These are phyloP conservation scores for Netelia melanura DNA, from an alignment of 2,888 invertebrate species.

Conservation along the genomic window DNA sequence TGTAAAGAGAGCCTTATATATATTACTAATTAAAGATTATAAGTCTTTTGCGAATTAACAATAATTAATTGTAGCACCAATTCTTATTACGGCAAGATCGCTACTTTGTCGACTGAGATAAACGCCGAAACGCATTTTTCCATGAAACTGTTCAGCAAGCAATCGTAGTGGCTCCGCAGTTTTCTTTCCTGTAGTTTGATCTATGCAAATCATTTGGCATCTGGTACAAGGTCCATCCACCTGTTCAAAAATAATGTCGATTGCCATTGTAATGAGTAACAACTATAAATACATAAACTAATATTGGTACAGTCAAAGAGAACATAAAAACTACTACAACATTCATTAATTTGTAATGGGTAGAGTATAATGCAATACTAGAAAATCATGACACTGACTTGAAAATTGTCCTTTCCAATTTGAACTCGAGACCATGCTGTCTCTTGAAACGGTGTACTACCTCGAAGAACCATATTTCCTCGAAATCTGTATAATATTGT, in stretches of 20 bases:
- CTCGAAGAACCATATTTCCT: constrained; percentile 94
- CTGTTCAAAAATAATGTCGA: constrained; percentile 83
- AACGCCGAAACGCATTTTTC: constrained; percentile 93
- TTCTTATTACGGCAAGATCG: constrained; percentile 71
- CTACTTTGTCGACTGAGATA: constrained; percentile 86
- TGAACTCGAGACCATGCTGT: constrained; percentile 88
- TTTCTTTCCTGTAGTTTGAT: constrained; percentile 93
- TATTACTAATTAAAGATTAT: neutral
- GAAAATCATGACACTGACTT: constrained; percentile 85
- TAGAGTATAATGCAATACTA: constrained; percentile 18
- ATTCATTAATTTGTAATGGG: neutral
- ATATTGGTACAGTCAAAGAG: neutral
- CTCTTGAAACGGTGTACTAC: constrained; percentile 91
- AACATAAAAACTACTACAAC: neutral
- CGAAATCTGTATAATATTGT: constrained; percentile 93
- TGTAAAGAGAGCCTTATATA: constrained; percentile 1
- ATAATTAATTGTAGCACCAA: constrained; percentile 76
- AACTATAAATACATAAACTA: no score
- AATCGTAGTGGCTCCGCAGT: constrained; percentile 92
- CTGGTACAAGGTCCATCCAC: constrained; percentile 93
- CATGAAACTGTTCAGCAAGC: constrained; percentile 90
- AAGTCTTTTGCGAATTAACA: constrained; percentile 51
- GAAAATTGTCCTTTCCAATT: constrained; percentile 89
- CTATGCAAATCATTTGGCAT: constrained; percentile 98
- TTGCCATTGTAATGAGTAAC: no score